A percentile compares a stretch with the other conserved stretches of the same genome.
These are phyloP conservation scores for Stichodactyla helianthus DNA, from an alignment of 64 coral and sea anemone species.

Conservation along the genomic window DNA sequence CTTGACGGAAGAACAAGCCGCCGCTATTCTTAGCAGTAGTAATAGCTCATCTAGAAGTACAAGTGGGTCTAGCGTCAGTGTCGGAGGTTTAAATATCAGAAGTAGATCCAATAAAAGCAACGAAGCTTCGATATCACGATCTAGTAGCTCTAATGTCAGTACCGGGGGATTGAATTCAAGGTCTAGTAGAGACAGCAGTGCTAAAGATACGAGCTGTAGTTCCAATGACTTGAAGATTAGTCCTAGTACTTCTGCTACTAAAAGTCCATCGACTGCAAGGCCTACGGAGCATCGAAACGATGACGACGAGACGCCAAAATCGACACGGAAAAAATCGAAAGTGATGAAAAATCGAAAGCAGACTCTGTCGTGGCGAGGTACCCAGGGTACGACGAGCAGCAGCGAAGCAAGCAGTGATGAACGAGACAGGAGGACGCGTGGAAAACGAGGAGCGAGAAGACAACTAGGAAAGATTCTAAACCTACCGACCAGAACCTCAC, in stretches of 20 bases:
- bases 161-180: constrained; percentile 2
- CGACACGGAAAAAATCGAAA: constrained; percentile 36
- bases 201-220: constrained; percentile 46
- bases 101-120: background rate
- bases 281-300: background rate
- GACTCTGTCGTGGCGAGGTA: constrained; percentile 2
- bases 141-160: constrained; percentile 29
- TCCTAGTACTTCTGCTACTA: background rate
- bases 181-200: constrained; percentile 32
- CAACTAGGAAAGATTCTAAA: constrained; percentile 23
- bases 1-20: constrained; percentile 55
- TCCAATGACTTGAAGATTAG: background rate
- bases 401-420: constrained; percentile 65
- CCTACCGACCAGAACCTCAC: constrained; percentile 4
- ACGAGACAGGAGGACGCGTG: background rate
- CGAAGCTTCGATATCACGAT: background rate
- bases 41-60: constrained; percentile 29
- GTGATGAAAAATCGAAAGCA: background rate
- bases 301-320: constrained; percentile 55
- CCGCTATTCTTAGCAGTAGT: constrained; percentile 28
- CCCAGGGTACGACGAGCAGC: background rate
- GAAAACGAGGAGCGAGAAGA: constrained; percentile 33
- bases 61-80: constrained; percentile 46
- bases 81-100: background rate
- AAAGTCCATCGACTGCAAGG: background rate